Evolutionary conservation across 92 coral and sea anemone genomes (phyloP).

Genomic region (Micromussa lordhowensis): DNA sequence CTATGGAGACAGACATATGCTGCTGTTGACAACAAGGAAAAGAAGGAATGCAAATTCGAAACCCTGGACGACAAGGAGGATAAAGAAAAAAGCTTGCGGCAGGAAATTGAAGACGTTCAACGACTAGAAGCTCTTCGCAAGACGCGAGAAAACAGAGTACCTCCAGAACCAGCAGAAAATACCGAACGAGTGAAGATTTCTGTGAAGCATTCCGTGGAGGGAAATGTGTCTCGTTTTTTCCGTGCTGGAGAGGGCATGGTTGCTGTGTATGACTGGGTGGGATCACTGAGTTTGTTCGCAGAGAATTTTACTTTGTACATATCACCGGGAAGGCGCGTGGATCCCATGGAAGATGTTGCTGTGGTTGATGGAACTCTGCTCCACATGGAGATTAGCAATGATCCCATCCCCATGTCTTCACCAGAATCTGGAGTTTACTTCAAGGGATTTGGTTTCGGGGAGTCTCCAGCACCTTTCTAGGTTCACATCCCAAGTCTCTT

Average conservation of each 20-base stretch:
- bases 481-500: not conserved
- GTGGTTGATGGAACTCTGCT: conserved; percentile 37
- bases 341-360: conserved; percentile 33
- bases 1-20: not conserved
- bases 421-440: conserved; percentile 36
- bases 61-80: conserved; percentile 13
- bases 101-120: conserved; percentile 25
- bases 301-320: conserved; percentile 46
- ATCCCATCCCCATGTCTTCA: conserved; percentile 27
- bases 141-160: conserved; percentile 39
- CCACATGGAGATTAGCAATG: conserved; percentile 39
- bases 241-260: conserved; percentile 37
- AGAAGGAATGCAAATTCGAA: too few species aligned
- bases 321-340: conserved; percentile 31
- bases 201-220: conserved; percentile 56
- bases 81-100: not conserved
- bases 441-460: conserved; percentile 29
- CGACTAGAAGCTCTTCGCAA: conserved; percentile 34
- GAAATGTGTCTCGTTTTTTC: conserved; percentile 56
- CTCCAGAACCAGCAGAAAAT: conserved; percentile 46
- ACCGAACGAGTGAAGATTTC: conserved; percentile 47
- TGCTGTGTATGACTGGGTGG: conserved; percentile 71
- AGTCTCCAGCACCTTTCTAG: not conserved
- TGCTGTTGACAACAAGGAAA: too few species aligned
- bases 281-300: conserved; percentile 44